These are phyloP conservation scores for Anguilla obscura DNA, from an alignment of 2,797 vertebrate species.

Conservation along the genomic window DNA sequence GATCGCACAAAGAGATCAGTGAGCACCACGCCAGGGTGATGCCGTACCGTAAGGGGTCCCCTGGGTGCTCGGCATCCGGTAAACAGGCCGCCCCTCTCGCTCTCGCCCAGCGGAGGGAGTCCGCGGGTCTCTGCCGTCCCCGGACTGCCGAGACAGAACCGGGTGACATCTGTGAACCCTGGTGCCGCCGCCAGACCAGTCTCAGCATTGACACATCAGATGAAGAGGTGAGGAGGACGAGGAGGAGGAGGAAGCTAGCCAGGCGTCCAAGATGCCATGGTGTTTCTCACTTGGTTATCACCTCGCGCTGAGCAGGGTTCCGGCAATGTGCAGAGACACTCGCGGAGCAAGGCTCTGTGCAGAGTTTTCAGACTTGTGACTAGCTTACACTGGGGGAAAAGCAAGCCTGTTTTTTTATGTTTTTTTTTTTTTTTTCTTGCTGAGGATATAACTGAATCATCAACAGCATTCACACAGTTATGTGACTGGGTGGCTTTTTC, in stretches of 20 bases:
- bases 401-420: background rate
- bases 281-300: conserved; percentile 77
- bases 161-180: conserved; percentile 64
- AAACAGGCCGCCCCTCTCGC: background rate
- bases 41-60: background rate
- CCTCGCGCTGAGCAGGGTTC: conserved; percentile 65
- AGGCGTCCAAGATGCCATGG: conserved; percentile 63
- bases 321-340: conserved; percentile 41
- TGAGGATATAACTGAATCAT: background rate
- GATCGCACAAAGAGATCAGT: background rate
- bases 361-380: background rate
- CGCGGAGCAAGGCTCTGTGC: background rate
- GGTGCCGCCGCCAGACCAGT: conserved; percentile 61
- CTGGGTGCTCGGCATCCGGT: background rate
- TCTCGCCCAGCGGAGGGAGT: background rate
- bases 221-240: conserved; percentile 67
- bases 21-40: background rate
- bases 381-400: background rate
- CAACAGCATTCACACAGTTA: background rate
- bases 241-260: conserved; percentile 70
- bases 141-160: conserved; percentile 43
- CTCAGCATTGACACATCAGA: conserved; percentile 73
- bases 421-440: background rate
- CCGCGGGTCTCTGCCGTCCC: background rate
- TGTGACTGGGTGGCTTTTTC: background rate